Evolutionary conservation across 2,888 invertebrate species (phyloP).

Genomic region (Neocrepidodera transversa): DNA sequence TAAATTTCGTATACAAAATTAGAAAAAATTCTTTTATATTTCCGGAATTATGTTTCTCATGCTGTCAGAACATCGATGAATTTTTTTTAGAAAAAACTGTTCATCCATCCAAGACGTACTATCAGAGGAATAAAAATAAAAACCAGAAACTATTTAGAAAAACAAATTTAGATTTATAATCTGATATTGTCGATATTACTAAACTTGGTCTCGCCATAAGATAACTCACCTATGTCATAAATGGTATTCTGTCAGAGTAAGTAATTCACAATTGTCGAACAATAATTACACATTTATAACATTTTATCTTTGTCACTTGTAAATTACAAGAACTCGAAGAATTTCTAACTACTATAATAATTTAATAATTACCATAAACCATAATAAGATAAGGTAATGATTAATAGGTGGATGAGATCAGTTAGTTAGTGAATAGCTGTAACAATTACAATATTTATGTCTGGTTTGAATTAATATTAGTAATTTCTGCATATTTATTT

Average conservation of each 20-base stretch:
- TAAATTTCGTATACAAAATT: no score
- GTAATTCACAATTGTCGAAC: slow-evolving; percentile 33
- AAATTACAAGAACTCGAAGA: slow-evolving; percentile 31
- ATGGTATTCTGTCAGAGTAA: slow-evolving; percentile 22
- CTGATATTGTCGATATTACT: slow-evolving; percentile 15
- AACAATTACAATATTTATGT: slow-evolving; percentile 37
- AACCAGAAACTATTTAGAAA: no score
- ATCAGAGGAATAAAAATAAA: no score
- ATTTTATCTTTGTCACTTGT: slow-evolving; percentile 38
- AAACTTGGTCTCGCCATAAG: slow-evolving; percentile 10
- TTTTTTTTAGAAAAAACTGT: no score
- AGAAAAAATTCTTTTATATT: no score
- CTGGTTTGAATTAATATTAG: slow-evolving; percentile 27
- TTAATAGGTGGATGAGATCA: slow-evolving; percentile 33
- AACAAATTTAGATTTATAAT: slow-evolving; percentile 19
- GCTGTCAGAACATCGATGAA: no score
- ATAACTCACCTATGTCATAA: slow-evolving; percentile 22
- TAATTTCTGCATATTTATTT: slow-evolving; percentile 20
- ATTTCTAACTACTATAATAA: slow-evolving; percentile 36
- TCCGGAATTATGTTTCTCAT: no score
- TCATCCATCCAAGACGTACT: no score
- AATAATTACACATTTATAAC: slow-evolving; percentile 39
- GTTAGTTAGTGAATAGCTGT: slow-evolving; percentile 33
- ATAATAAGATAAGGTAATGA: slow-evolving; percentile 40
- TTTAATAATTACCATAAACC: slow-evolving; percentile 39